Conservation (phyloP, 2,797 vertebrate species). For the Tragelaphus oryx region DNA sequence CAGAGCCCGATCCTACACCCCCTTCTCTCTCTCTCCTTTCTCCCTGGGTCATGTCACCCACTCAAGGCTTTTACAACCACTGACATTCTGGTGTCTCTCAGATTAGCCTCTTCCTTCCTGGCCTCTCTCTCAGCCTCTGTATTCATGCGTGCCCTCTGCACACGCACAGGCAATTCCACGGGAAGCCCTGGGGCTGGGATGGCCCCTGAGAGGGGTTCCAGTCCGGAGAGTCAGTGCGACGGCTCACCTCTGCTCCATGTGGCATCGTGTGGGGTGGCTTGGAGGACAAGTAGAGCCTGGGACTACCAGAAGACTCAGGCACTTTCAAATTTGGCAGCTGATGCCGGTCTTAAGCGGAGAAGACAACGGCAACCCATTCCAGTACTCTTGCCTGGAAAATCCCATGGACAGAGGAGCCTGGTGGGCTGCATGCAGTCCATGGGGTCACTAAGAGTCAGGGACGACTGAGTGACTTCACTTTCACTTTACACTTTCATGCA, state of each 20-base stretch:
- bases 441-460: too few species aligned
- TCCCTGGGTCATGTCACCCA: background rate
- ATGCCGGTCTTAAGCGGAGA: background rate
- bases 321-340: background rate
- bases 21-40: background rate
- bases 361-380: too few species aligned
- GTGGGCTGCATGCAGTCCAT: too few species aligned
- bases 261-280: background rate
- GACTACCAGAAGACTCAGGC: background rate
- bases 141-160: background rate
- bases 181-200: background rate
- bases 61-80: background rate
- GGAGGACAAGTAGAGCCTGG: background rate
- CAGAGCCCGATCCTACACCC: background rate
- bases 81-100: background rate
- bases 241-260: background rate
- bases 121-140: background rate
- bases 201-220: background rate
- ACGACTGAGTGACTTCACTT: too few species aligned
- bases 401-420: too few species aligned
- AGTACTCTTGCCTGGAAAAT: too few species aligned
- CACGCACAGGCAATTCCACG: accelerated
- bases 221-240: background rate
- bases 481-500: too few species aligned
- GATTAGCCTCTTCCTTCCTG: background rate